Evolutionary conservation across 2,888 invertebrate genomes (phyloP), one percentile per base, ranked within the genome.

Genomic region (Napeogenes sylphis): DNA sequence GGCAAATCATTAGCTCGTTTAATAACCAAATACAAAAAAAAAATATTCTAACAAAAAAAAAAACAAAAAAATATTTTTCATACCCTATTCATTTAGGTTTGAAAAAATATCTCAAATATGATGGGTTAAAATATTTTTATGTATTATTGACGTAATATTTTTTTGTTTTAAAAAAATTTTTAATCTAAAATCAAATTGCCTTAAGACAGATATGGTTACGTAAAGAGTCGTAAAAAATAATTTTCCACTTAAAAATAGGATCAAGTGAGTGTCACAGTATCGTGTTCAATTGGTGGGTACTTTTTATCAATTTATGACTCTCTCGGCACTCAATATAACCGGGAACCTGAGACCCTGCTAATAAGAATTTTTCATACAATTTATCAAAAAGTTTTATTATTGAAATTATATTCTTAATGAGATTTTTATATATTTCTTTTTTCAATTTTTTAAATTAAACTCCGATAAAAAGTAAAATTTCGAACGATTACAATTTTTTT

Each of bases 261-360:
- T 61, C 62, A 62, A 67, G 60, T 58, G 58, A 58, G 54, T 60
- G 59, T 65, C 65, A 59, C 68, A 71, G 79, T 84, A 74, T 85
- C 85, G 73, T 73, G 72, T 85, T 85, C 80, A 80, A 82, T 83
- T 81, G 79, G 78, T 68, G 66, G 61, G 56, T 66, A 71, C 66
- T 70, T 75, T 69, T 66, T 62, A 71, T 63, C 73, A 76, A 85
- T 85, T 84, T 85, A 85, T 84, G 61, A 78, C 76, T 71, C 85
- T 81, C 84, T 64, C 46, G 82, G 71, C 73, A 73, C 70, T 65
- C 67, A 77, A 82, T 73, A 74, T 71, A 80, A 71, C 65, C 64
- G 63, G 69, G 56, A 64, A 68, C 57, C 53, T 54, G 70, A 72
- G 66, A 66, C 58, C 56, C 57, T 61, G 56, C 64, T 66, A 64